Evolutionary conservation across 2,113 vertebrate species (phyloP).

Genomic region (Tragelaphus scriptus): DNA sequence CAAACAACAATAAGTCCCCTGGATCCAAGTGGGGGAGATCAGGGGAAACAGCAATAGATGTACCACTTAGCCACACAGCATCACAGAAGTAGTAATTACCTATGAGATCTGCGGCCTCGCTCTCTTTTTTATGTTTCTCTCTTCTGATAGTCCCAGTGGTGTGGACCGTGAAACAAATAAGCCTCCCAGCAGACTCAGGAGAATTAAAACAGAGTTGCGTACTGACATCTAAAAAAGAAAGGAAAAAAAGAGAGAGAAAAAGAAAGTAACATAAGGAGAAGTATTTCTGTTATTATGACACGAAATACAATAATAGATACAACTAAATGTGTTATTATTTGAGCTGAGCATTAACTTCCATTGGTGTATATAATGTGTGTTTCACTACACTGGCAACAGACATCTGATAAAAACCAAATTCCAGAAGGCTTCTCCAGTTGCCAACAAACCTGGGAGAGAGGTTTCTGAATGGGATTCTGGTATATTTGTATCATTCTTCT

Average conservation of each 20-base stretch:
- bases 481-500: not conserved
- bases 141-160: not conserved
- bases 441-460: not conserved
- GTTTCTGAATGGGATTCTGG: not conserved
- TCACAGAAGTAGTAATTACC: constrained; percentile 49
- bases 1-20: constrained; percentile 12
- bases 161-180: not conserved
- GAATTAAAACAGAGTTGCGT: not conserved
- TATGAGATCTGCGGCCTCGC: not conserved
- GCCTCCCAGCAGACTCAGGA: not conserved
- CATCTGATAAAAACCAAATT: not conserved
- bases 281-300: not conserved
- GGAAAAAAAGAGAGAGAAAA: not conserved
- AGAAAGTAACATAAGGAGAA: not conserved
- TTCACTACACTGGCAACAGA: not conserved
- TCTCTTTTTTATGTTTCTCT: constrained; percentile 10
- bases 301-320: not conserved
- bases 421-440: not conserved
- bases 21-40: not conserved
- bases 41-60: constrained; percentile 38
- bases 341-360: not conserved
- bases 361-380: not conserved
- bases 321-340: not conserved
- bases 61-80: not conserved
- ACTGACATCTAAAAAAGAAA: not conserved